phyloP scores from a whole-genome alignment of 2,888 invertebrate species.

The Eulithis prunata region DNA sequence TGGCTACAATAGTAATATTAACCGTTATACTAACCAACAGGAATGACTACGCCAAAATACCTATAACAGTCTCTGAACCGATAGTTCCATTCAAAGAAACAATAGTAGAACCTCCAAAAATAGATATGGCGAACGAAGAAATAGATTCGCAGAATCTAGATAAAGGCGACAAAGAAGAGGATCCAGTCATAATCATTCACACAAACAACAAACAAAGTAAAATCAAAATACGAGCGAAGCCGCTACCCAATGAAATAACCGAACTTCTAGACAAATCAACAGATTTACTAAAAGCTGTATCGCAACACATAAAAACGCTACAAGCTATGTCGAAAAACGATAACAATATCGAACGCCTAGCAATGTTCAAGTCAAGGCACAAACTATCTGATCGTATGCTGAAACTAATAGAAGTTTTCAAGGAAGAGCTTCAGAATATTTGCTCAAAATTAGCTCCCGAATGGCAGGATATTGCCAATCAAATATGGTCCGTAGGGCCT shows the following conservation, averaged over 20 bases:
- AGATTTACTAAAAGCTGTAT: constrained; percentile 88
- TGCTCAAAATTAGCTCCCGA: constrained; percentile 84
- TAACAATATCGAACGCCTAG: constrained; percentile 58
- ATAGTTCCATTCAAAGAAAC: constrained; percentile 99
- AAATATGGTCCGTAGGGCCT: constrained; percentile 97
- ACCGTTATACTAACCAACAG: constrained; percentile 53
- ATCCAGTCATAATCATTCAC: constrained; percentile 83
- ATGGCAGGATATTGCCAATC: constrained; percentile 82
- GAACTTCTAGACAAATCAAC: constrained; percentile 88
- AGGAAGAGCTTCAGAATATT: constrained; percentile 84
- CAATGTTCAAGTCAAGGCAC: constrained; percentile 59
- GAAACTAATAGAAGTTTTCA: constrained; percentile 75
- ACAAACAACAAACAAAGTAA: constrained; percentile 89
- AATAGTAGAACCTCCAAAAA: constrained; percentile 90
- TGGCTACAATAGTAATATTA: not conserved
- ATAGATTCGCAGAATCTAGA: constrained; percentile 87
- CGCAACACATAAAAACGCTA: constrained; percentile 73
- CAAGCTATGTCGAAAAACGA: constrained; percentile 71
- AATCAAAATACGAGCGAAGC: constrained; percentile 90
- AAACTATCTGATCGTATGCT: constrained; percentile 72
- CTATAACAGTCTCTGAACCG: constrained; percentile 96
- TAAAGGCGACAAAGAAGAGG: constrained; percentile 72
- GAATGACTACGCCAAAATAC: constrained; percentile 91
- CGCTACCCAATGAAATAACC: constrained; percentile 89
- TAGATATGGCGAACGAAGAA: constrained; percentile 94